Conservation (phyloP, 2,888 invertebrate species). For the Willowsia nigromaculata region DNA sequence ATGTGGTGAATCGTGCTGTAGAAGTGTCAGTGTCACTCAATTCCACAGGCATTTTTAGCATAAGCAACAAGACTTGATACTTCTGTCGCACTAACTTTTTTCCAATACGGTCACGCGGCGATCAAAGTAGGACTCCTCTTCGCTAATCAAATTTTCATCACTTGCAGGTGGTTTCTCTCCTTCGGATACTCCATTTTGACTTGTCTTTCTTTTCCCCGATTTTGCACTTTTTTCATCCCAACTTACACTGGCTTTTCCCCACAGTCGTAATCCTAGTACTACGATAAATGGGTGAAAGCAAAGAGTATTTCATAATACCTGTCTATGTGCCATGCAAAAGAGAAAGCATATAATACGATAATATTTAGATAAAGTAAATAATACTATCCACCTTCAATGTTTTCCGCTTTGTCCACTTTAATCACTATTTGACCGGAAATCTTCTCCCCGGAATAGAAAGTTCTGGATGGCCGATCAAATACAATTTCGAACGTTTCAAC, state of each 20-base stretch:
- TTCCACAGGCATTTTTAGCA: not conserved
- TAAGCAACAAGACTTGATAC: not conserved
- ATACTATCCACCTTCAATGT: slow-evolving; percentile 62
- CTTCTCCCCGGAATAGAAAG: slow-evolving; percentile 59
- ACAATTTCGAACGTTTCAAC: slow-evolving; percentile 65
- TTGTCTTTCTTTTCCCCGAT: not conserved
- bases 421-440: slow-evolving; percentile 58
- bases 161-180: not conserved
- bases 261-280: slow-evolving; percentile 61
- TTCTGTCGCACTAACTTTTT: slow-evolving; percentile 51
- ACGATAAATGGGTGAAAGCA: no score
- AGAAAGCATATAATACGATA: not conserved
- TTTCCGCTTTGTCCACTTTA: slow-evolving; percentile 51
- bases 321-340: not conserved
- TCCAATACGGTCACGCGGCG: slow-evolving; percentile 66
- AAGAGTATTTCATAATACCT: no score
- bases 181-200: not conserved
- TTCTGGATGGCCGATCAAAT: slow-evolving; percentile 57
- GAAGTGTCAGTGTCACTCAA: not conserved
- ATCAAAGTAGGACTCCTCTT: slow-evolving; percentile 73
- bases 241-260: slow-evolving; percentile 70
- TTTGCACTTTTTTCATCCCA: slow-evolving; percentile 57
- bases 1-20: no score
- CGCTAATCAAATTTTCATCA: slow-evolving; percentile 58
- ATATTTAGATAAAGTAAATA: not conserved